Conservation (phyloP, 2,113 vertebrate genomes). For the Gymnorhina tibicen region DNA sequence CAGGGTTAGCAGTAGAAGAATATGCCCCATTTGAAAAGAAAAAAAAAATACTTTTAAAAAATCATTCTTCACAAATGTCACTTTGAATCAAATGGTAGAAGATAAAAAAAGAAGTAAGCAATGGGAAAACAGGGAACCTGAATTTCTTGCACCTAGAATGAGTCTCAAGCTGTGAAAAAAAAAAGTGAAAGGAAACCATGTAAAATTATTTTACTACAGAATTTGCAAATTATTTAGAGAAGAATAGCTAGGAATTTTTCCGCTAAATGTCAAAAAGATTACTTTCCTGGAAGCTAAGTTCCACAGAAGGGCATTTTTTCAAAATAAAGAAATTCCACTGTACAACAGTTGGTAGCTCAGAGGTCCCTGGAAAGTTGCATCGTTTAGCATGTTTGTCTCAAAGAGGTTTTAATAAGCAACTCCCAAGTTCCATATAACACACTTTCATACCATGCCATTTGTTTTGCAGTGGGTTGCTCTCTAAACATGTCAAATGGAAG, state of each 20-base stretch:
- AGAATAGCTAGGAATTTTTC: background rate
- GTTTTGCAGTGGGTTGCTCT: background rate
- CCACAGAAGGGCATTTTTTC: background rate
- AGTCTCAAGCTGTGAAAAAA: background rate
- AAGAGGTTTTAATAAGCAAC: background rate
- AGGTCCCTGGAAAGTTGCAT: background rate
- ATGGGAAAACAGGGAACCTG: background rate
- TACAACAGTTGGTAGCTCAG: background rate
- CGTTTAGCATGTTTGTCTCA: background rate
- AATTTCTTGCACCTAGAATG: background rate
- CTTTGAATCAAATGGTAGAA: background rate
- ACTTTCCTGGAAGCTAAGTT: background rate
- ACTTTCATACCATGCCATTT: background rate
- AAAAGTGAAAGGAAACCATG: background rate
- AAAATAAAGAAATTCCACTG: background rate
- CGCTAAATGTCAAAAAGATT: background rate
- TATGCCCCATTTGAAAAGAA: background rate
- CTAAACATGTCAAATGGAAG: background rate
- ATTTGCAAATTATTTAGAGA: background rate
- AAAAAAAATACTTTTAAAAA: background rate
- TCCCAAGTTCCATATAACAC: background rate
- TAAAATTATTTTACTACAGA: background rate
- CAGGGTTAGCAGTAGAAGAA: background rate
- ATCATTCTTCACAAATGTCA: background rate
- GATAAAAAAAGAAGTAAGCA: background rate